Base-by-base conservation (phyloP, 2,888 invertebrate genomes). In the Neocrepidodera transversa region DNA sequence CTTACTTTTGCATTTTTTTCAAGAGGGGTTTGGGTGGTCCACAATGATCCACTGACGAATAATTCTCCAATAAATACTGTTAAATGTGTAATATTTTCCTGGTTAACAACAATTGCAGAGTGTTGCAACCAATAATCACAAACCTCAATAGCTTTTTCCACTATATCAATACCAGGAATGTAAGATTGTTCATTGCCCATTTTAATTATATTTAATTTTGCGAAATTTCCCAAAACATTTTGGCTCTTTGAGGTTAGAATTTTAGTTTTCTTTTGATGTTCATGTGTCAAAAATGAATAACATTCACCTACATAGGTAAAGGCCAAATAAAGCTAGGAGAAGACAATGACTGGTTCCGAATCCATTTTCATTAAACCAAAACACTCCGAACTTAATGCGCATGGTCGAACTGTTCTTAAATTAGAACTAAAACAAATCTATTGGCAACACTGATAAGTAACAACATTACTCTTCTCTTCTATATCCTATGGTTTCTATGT, bases 121-220 rank as follows among this genome's bases (percentile, higher is more conserved):
- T 84, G 88, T 71, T 85, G 90, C 35, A 85, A 83, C 91, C 91
- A 92, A 77, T 89, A 91, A 76, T 92, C 91, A 26, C 90, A 89
- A 20, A 87, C 85, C 77, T 92, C 90, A 2, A 89, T 82, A 6
- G 90, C 85, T 74, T 89, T 90, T 74, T 90, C 88, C 66, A 89
- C 87, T 63, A 92, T 85, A 78, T 89, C 86, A 51, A 92, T 80
- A 26, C 90, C 91, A 74, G 84, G 85, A 63, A 91, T 80, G 66
- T 86, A 85, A 58, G 90, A 89, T 62, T 82, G 82, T 75, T 91
- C 91, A 79, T 90, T 92, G 62, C 92, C 93, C 93, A 93, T 93
- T 63, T 68, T 74, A 57, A 56, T 51, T 14, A 13, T 32, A 36
- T 36, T 36, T 40, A 2, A 7, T 40, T 14, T 3, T 36, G 3